These are phyloP conservation scores for Micrasema minimum DNA, from an alignment of 1,140 invertebrate genomes.

Conservation along the genomic window DNA sequence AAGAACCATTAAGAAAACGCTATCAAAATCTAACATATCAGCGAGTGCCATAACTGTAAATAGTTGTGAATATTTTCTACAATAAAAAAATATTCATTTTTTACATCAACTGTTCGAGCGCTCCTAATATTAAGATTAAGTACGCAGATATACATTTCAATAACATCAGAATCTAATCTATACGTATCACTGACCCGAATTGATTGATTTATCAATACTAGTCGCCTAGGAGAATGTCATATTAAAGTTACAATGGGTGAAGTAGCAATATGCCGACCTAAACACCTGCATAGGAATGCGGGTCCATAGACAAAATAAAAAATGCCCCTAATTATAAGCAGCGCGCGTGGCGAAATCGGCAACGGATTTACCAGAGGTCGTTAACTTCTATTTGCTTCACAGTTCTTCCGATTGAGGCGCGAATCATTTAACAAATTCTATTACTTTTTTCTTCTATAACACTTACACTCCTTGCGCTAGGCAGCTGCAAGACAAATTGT, in stretches of 20 bases:
- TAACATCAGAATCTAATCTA: slow-evolving; percentile 25
- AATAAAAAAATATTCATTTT: background rate
- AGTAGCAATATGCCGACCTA: slow-evolving; percentile 7
- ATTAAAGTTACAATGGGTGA: slow-evolving; percentile 30
- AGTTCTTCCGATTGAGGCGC: no score
- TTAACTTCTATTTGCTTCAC: no score
- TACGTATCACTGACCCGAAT: slow-evolving; percentile 22
- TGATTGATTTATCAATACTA: slow-evolving; percentile 48
- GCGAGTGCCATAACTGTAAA: no score
- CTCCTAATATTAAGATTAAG: background rate
- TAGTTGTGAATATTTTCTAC: background rate
- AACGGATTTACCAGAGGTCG: no score
- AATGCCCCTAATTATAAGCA: slow-evolving; percentile 17
- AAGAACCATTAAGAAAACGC: no score
- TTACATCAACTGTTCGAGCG: background rate
- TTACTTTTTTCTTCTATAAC: no score
- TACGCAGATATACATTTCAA: slow-evolving; percentile 8
- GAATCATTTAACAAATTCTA: no score
- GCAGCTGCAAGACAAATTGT: no score
- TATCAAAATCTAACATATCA: no score
- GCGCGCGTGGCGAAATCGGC: slow-evolving; percentile 1
- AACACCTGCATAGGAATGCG: slow-evolving; percentile 47
- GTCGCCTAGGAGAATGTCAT: slow-evolving; percentile 35
- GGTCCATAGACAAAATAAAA: slow-evolving; percentile 2
- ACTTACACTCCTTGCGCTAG: no score